Evolutionary conservation across 2,888 invertebrate genomes (phyloP), one percentile per base, ranked within the genome.

Genomic region (Andrena marginata): DNA sequence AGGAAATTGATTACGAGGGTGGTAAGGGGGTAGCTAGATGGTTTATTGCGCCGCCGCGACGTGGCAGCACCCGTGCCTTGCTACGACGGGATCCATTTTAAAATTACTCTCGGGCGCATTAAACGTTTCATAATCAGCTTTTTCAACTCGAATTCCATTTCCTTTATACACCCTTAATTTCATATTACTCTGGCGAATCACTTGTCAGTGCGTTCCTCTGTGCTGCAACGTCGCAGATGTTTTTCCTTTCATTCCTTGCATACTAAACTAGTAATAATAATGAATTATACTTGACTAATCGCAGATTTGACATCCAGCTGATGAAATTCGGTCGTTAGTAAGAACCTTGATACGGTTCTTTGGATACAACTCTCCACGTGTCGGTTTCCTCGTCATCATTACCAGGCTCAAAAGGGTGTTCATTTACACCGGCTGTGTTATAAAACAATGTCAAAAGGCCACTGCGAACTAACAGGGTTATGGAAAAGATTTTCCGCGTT

Each of bases 61-160:
- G 92, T 93, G 94, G 94, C 94, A 93, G 91, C 94, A 94, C 93
- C 85, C 87, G 91, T 92, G 86, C 86, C 88, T 80, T 81, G 86
- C 80, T 49, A 71, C 76, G 74, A 77, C 70, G 74, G 78, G 77
- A 80, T 82, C 60, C 75, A 67, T 78, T 82, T 82, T 68, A 73
- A 69, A 82, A 70, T 42, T 60, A 20, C 72, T 64, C 65, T 80
- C 31, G 29, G 64, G 26, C 54, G 7, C 59, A 23, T 0, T 49
- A 3, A 23, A 62, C 35, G 26, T 56, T 77, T 77, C 65, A 3
- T 10, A 51, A 2, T 31, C 33, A 8, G 26, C 2, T 65, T 42
- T 5, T 10, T 1, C 10, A 54, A 48, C 10, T 16, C 10, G 16
- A 10, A 69, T 48, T 29, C 29, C 13, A 29, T 56, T 60, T 2